Percentiles rank a stretch among this genome's conserved stretches.
phyloP scores from a whole-genome alignment of 1,140 invertebrate species.

The Bombus pyrosoma region DNA sequence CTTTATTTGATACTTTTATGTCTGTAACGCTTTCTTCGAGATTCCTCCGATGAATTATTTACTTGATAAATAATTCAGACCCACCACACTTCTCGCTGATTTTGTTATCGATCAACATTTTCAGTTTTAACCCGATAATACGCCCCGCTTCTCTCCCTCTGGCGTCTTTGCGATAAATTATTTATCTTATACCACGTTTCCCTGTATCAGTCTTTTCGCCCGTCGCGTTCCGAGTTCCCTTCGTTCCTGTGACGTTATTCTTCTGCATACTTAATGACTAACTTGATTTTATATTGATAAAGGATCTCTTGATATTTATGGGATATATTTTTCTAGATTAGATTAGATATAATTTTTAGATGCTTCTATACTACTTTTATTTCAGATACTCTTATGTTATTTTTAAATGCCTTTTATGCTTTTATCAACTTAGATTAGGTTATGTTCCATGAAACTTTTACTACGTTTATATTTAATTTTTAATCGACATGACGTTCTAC shows the following conservation, averaged over 20 bases:
- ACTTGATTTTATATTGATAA: background rate
- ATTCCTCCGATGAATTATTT: constrained; percentile 19
- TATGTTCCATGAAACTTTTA: too few species aligned
- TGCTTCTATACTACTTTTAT: background rate
- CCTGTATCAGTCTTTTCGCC: background rate
- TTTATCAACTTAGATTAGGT: too few species aligned
- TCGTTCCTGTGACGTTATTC: background rate
- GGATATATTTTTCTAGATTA: background rate
- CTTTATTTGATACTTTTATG: background rate
- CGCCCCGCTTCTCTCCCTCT: background rate
- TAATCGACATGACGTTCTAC: too few species aligned
- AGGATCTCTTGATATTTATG: too few species aligned
- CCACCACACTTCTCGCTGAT: background rate
- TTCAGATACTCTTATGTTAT: background rate
- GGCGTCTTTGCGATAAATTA: background rate
- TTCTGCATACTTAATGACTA: background rate
- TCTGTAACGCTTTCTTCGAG: background rate
- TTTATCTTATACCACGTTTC: background rate
- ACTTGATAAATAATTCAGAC: constrained; percentile 15
- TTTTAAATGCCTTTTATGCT: background rate
- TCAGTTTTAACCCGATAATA: background rate
- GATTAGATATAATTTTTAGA: background rate
- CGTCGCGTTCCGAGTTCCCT: background rate
- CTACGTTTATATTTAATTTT: too few species aligned
- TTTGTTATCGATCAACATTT: background rate